Base-by-base conservation (phyloP, 2,113 vertebrate species). In the Aspiorhynchus laticeps region DNA sequence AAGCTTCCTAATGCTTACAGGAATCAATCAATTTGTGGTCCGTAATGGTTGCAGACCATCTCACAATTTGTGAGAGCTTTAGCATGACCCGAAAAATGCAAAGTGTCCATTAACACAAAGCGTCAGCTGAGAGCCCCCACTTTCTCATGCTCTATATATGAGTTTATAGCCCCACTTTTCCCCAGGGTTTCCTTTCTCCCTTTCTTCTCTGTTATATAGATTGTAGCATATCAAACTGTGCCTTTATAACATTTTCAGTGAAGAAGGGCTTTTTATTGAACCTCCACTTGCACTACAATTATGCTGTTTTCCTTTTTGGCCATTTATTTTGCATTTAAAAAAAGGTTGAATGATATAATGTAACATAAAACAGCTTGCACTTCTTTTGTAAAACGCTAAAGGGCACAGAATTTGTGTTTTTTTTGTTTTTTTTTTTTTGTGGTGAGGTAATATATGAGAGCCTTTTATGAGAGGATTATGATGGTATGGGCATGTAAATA, bases 191-290 rank as follows among this genome's bases (percentile, higher is more conserved):
- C 26, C 10, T 38, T 24, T 8, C 3, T 10, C 9, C 11, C 28
- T 33, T 83, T 67, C 63, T 51, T 83, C n/a, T 24, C 65, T 36
- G 0, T 33, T 83, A 83, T 17, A 71, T 9, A 65, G 41, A 36
- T 71, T 83, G 43, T 69, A 5, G 26, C 26, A 59, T 59, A 56
- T 74, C 82, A 84, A 84, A 84, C 82, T 74, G 82, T 84, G 82
- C 43, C 21, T 41, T 84, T 74, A 56, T 59, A 59, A 26, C 14
- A 15, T 74, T 53, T 56, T 8, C 7, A 74, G 19, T 41, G 48
- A 69, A 71, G 41, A 53, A 71, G 6, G 28, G 9, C 19, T 33
- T 74, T 84, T 84, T 74, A 84, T 74, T 56, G 82, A 11, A 74
- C 48, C 31, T 73, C 6, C 33, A 38, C 82, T 59, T 73, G 21